A percentile compares a stretch with the other conserved stretches of the same genome.
These are phyloP conservation scores for Megatriorchis doriae DNA, from an alignment of 2,113 vertebrate genomes.

Conservation along the genomic window DNA sequence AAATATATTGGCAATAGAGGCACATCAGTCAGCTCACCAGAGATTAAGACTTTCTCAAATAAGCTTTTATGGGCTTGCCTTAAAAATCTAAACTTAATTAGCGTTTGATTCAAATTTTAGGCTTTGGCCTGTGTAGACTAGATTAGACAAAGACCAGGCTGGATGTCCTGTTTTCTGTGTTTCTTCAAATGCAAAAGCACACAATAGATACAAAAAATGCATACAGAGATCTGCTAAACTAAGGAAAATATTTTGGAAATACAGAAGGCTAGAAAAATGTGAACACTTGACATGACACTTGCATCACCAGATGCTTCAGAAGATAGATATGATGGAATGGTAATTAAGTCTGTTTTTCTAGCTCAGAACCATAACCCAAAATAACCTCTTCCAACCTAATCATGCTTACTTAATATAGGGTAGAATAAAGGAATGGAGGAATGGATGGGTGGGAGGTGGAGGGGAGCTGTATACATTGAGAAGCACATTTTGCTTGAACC, in stretches of 20 bases:
- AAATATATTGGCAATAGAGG: background rate
- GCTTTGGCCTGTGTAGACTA: background rate
- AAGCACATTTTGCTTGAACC: background rate
- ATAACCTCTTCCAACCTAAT: background rate
- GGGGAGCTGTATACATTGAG: background rate
- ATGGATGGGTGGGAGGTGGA: background rate
- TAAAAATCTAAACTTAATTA: background rate
- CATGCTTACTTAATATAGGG: background rate
- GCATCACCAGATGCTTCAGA: background rate
- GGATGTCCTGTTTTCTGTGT: background rate
- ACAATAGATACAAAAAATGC: background rate
- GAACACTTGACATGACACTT: accelerated
- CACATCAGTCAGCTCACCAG: background rate
- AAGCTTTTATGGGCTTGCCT: background rate
- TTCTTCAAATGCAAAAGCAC: background rate
- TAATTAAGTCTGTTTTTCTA: background rate
- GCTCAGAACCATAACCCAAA: background rate
- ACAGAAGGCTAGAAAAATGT: background rate
- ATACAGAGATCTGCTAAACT: background rate
- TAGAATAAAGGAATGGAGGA: background rate
- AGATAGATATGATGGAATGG: background rate
- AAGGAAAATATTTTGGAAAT: background rate
- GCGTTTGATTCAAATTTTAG: background rate
- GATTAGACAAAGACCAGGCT: background rate
- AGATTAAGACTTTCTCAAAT: background rate